Evolutionary conservation across 2,888 invertebrate genomes (phyloP).

Genomic region (Harpalus rufipes): DNA sequence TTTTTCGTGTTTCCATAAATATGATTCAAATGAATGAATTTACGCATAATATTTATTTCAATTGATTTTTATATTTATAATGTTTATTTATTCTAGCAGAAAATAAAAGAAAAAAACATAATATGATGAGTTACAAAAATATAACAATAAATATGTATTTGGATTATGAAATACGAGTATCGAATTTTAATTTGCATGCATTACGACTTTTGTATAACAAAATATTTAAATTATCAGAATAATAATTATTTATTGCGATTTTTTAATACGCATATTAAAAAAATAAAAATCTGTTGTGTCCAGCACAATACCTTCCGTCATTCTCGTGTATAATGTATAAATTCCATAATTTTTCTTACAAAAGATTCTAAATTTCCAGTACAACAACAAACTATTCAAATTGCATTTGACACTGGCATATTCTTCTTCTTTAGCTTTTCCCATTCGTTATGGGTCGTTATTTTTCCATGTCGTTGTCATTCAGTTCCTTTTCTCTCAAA

Average conservation of each 20-base stretch:
- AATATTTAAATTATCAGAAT: not conserved
- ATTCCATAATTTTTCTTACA: too few relatives aligned
- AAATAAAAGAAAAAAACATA: not conserved
- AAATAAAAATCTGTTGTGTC: too few relatives aligned
- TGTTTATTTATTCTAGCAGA: not conserved
- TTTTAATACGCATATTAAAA: not conserved
- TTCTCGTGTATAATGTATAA: too few relatives aligned
- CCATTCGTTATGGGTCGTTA: too few relatives aligned
- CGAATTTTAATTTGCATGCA: not conserved
- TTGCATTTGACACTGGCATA: too few relatives aligned
- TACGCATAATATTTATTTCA: not conserved
- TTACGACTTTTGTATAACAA: not conserved
- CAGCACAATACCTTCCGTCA: too few relatives aligned
- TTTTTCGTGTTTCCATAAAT: conserved; percentile 24
- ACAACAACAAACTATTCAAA: too few relatives aligned
- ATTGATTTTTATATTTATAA: not conserved
- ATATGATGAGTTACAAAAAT: not conserved
- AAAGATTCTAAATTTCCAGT: too few relatives aligned
- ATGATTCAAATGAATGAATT: conserved; percentile 7
- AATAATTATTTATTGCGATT: not conserved
- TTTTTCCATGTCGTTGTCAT: too few relatives aligned
- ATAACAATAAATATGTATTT: not conserved
- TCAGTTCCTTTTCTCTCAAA: too few relatives aligned
- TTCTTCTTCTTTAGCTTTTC: too few relatives aligned
- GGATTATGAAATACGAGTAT: not conserved